Conservation (phyloP, 2,888 invertebrate species). For the Calameuta pallipes region DNA sequence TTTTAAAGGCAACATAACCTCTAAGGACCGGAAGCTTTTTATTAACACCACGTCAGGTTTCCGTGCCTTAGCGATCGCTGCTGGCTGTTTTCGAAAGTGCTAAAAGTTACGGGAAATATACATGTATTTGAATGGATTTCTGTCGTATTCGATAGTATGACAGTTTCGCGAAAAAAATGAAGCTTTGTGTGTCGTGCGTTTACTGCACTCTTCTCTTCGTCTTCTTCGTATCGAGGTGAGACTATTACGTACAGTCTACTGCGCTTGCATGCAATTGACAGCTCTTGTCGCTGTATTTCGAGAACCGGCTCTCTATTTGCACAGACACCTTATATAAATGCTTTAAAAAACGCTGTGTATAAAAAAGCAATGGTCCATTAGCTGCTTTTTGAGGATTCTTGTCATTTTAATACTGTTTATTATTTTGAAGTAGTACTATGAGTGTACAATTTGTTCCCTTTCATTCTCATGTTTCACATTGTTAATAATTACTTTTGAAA, state of each 20-base stretch:
- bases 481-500: neutral
- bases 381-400: neutral
- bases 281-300: neutral
- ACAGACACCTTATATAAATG: neutral
- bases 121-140: neutral
- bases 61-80: slow-evolving; percentile 23
- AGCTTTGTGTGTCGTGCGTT: slow-evolving; percentile 71
- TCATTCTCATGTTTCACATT: neutral
- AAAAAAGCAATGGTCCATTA: neutral
- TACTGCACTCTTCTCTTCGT: slow-evolving; percentile 74
- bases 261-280: neutral
- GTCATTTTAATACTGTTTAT: neutral
- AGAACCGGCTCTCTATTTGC: neutral
- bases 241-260: slow-evolving; percentile 22
- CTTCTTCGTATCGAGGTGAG: slow-evolving; percentile 72
- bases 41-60: slow-evolving; percentile 45
- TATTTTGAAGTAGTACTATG: neutral
- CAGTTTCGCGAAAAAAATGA: slow-evolving; percentile 67
- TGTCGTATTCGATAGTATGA: slow-evolving; percentile 28
- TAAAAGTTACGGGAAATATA: slow-evolving; percentile 5
- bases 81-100: neutral
- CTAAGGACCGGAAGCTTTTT: slow-evolving; percentile 36
- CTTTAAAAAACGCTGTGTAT: neutral
- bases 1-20: neutral
- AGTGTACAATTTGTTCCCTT: neutral